Evolutionary conservation across 2,888 invertebrate species (phyloP).

Genomic region (Caenorhabditis doughertyi): DNA sequence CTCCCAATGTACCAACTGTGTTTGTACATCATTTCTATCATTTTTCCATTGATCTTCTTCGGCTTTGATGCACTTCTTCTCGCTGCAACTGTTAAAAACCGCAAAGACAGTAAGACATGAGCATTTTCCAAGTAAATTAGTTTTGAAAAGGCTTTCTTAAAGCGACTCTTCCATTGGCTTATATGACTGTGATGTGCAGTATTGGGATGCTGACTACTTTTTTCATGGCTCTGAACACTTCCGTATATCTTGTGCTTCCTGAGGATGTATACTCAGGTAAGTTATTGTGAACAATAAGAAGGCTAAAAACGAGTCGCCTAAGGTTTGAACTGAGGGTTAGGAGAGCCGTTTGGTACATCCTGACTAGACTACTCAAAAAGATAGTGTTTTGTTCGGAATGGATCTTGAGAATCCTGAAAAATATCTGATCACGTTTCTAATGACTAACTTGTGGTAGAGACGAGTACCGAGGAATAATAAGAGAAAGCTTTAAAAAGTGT

Average conservation of each 20-base stretch:
- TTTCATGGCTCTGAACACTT: background rate
- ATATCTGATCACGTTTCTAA: no score
- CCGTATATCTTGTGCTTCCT: background rate
- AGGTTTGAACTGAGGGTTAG: no score
- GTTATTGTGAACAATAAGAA: no score
- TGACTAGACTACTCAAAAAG: no score
- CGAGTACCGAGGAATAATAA: no score
- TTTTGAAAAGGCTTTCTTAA: background rate
- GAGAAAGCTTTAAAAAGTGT: no score
- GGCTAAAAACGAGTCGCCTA: no score
- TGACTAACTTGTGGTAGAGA: no score
- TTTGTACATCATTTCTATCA: background rate
- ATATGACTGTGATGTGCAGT: background rate
- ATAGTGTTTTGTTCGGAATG: no score
- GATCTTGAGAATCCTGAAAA: no score
- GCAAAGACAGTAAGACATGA: background rate
- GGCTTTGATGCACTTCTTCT: slow-evolving; percentile 8
- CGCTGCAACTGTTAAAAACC: background rate
- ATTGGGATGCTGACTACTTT: slow-evolving; percentile 1
- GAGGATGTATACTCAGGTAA: background rate
- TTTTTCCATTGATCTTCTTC: slow-evolving; percentile 8
- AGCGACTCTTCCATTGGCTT: slow-evolving; percentile 5
- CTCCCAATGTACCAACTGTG: background rate
- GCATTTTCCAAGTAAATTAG: background rate
- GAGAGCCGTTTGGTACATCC: no score